Evolutionary conservation across 2,113 vertebrate genomes (phyloP).

Genomic region (Eudyptes chrysolophus): DNA sequence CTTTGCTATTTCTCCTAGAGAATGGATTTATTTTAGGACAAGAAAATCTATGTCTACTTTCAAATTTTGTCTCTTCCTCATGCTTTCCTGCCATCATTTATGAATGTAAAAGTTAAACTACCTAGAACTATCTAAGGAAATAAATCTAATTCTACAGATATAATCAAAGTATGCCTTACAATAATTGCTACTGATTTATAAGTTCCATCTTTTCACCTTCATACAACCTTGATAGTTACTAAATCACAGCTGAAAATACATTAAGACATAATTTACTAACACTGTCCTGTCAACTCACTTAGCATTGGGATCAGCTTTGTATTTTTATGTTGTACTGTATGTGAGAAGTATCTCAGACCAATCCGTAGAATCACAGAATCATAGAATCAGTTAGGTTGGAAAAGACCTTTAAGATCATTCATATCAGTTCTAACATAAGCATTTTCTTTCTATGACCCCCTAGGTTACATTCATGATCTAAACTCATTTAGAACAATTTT

Average conservation of each 20-base stretch:
- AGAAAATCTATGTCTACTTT: conserved; percentile 41
- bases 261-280: conserved; percentile 11
- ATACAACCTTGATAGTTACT: conserved; percentile 20
- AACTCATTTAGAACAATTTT: not conserved
- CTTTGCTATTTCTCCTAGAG: conserved; percentile 50
- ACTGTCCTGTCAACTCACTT: not conserved
- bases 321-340: not conserved
- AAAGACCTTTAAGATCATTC: not conserved
- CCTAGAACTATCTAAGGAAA: conserved; percentile 35
- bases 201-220: conserved; percentile 11
- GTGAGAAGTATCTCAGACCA: not conserved
- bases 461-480: conserved; percentile 7
- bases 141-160: conserved; percentile 43
- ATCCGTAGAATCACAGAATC: not conserved
- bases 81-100: conserved; percentile 28
- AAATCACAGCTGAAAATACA: conserved; percentile 42
- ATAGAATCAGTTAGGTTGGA: not conserved
- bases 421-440: not conserved
- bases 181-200: conserved; percentile 18
- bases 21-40: conserved; percentile 41
- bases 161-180: conserved; percentile 14
- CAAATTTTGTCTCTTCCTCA: conserved; percentile 7
- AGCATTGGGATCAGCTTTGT: not conserved
- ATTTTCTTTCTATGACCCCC: not conserved
- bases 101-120: conserved; percentile 53